Evolutionary conservation across 2,888 invertebrate genomes (phyloP).

Genomic region (Pterobdella sp.): DNA sequence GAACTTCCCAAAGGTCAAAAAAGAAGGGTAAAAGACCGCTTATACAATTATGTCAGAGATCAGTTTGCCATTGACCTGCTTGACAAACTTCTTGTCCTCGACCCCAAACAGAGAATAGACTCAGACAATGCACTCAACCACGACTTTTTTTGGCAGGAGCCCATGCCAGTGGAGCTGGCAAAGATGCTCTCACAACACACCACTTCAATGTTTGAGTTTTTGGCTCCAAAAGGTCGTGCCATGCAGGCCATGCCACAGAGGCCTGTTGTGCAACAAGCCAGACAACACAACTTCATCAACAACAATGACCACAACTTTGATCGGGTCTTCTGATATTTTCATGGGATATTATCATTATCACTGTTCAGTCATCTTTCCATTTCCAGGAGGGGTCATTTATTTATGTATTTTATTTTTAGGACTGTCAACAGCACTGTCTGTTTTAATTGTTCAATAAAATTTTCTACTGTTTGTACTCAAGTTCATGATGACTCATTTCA

Average conservation of each 20-base stretch:
- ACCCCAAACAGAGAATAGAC: conserved; percentile 78
- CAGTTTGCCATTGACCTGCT: conserved; percentile 83
- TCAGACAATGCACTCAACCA: conserved; percentile 89
- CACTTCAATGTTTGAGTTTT: conserved; percentile 88
- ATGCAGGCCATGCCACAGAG: conserved; percentile 24
- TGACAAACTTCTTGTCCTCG: conserved; percentile 80
- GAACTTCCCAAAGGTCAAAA: conserved; percentile 48
- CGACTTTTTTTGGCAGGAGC: conserved; percentile 96
- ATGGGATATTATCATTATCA: too few relatives aligned
- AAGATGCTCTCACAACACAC: conserved; percentile 85
- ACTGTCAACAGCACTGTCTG: too few relatives aligned
- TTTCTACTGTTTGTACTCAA: too few relatives aligned
- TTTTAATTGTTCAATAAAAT: too few relatives aligned
- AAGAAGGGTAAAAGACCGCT: conserved; percentile 49
- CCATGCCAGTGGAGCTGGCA: conserved; percentile 65
- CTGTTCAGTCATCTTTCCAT: too few relatives aligned
- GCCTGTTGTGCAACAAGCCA: conserved; percentile 19
- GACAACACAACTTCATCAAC: not conserved
- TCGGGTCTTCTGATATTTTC: conserved; percentile 43
- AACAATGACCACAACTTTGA: conserved; percentile 47
- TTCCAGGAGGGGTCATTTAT: too few relatives aligned
- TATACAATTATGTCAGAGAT: conserved; percentile 82
- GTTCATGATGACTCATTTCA: too few relatives aligned
- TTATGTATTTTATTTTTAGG: too few relatives aligned
- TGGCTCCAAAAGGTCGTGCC: conserved; percentile 57